These are phyloP conservation scores for Drosophila kepulauana DNA, from an alignment of 1,140 invertebrate species.

Conservation along the genomic window DNA sequence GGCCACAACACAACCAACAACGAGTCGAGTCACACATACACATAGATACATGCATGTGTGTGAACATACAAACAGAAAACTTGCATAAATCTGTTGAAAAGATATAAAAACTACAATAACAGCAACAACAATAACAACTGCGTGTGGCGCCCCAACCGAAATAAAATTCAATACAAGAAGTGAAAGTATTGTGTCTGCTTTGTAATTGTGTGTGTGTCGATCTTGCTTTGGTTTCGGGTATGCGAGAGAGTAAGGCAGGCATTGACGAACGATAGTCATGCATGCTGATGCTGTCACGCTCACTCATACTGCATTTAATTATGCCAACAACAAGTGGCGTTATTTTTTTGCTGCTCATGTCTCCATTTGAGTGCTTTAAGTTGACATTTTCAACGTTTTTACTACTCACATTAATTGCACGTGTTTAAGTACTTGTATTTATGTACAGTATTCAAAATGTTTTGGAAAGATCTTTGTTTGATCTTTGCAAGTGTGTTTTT, in stretches of 20 bases:
- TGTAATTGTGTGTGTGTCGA: conserved; percentile 44
- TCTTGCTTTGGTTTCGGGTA: conserved; percentile 72
- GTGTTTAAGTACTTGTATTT: neutral
- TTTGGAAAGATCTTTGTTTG: neutral
- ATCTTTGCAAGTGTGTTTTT: conserved; percentile 6
- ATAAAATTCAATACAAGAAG: conserved; percentile 81
- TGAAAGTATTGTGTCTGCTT: conserved; percentile 71
- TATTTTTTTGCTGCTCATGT: conserved; percentile 70
- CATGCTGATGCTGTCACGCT: conserved; percentile 71
- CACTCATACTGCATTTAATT: conserved; percentile 77
- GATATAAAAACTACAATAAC: conserved; percentile 55
- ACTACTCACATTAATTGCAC: neutral
- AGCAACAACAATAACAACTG: conserved; percentile 33
- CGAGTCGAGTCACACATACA: conserved; percentile 23
- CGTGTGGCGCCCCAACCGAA: conserved; percentile 58
- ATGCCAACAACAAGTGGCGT: conserved; percentile 76
- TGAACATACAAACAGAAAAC: conserved; percentile 35
- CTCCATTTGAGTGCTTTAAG: conserved; percentile 25
- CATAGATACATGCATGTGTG: conserved; percentile 10
- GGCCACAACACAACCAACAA: conserved; percentile 34
- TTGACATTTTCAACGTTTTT: conserved; percentile 61
- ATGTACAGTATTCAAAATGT: neutral
- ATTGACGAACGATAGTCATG: conserved; percentile 37
- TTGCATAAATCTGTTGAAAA: conserved; percentile 69
- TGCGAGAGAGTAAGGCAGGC: conserved; percentile 39